Percentiles rank a stretch among this genome's conserved stretches.
These are phyloP conservation scores for Liparis tanakae DNA, from an alignment of 2,797 vertebrate genomes.

Conservation along the genomic window DNA sequence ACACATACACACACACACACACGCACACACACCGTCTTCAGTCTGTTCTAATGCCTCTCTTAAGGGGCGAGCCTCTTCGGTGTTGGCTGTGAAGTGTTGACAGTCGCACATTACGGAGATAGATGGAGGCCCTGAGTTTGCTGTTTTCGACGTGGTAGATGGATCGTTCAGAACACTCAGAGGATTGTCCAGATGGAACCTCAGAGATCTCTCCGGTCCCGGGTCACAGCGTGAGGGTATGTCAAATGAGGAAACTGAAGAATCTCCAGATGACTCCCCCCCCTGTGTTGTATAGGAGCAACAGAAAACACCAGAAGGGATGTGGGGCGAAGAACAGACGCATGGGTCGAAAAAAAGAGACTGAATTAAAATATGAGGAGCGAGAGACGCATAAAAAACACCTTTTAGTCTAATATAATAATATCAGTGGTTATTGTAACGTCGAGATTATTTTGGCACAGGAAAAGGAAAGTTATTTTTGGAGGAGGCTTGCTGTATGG, in stretches of 20 bases:
- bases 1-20: neutral
- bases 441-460: conserved; percentile 16
- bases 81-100: conserved; percentile 64
- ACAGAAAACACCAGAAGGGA: conserved; percentile 21
- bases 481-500: conserved; percentile 1
- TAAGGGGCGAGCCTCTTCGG: conserved; percentile 40
- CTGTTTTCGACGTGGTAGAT: conserved; percentile 43
- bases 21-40: conserved; percentile 15
- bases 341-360: neutral
- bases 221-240: conserved; percentile 17
- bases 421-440: conserved; percentile 15
- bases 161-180: conserved; percentile 51
- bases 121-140: conserved; percentile 60
- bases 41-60: conserved; percentile 45
- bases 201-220: conserved; percentile 30
- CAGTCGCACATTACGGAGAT: conserved; percentile 71
- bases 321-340: neutral
- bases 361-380: neutral
- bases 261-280: conserved; percentile 15
- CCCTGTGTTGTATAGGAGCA: neutral
- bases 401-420: conserved; percentile 15
- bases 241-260: conserved; percentile 43
- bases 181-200: conserved; percentile 45
- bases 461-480: conserved; percentile 40
- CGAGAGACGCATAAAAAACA: conserved; percentile 2